A percentile compares a stretch with the other conserved stretches of the same genome.
These are phyloP conservation scores for Metalampra italica DNA, from an alignment of 2,888 invertebrate genomes.

Conservation along the genomic window DNA sequence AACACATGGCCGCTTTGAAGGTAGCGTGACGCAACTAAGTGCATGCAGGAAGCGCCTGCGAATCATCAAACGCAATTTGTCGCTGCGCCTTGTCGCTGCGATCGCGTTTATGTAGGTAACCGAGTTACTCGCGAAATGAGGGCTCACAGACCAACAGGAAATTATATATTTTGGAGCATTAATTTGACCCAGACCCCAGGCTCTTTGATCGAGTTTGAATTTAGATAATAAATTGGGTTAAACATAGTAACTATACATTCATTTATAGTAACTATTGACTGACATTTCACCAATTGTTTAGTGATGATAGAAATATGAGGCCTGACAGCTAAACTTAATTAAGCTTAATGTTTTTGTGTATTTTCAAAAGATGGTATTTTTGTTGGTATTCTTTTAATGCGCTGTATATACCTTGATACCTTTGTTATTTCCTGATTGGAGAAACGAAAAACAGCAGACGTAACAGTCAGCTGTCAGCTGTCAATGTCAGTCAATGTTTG, in stretches of 20 bases:
- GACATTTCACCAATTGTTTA: too few species aligned
- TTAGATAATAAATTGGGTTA: too few species aligned
- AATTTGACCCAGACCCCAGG: not conserved
- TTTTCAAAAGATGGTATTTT: not conserved
- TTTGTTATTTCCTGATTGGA: too few species aligned
- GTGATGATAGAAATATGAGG: too few species aligned
- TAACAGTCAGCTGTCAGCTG: too few species aligned
- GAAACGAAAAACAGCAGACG: too few species aligned
- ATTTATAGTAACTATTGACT: too few species aligned
- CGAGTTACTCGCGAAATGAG: not conserved
- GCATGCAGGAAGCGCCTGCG: conserved; percentile 28
- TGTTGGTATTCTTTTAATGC: not conserved
- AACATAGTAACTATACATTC: too few species aligned
- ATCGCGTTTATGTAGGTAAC: conserved; percentile 1
- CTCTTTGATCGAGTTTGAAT: too few species aligned
- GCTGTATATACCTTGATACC: too few species aligned
- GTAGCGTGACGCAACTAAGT: conserved; percentile 27
- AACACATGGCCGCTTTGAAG: conserved; percentile 11
- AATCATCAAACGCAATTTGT: conserved; percentile 36
- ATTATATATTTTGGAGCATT: not conserved
- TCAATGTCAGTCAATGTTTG: too few species aligned
- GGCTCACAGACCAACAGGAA: not conserved
- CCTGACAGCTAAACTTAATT: not conserved
- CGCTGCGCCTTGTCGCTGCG: conserved; percentile 10
- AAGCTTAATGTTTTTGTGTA: not conserved